Conservation (phyloP, 2,113 vertebrate species). For the Lota lota region DNA sequence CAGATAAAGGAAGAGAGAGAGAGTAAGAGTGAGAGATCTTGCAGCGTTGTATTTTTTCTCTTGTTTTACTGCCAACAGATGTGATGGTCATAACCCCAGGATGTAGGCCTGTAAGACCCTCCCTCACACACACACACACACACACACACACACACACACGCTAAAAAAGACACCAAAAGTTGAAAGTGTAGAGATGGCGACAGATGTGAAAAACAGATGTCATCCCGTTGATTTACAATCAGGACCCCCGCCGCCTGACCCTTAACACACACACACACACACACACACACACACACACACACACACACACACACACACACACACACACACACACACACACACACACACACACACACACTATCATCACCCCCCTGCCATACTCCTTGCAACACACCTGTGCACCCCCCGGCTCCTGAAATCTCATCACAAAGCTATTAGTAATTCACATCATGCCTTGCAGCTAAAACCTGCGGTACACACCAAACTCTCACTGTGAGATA, state of each 20-base stretch:
- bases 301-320: neutral
- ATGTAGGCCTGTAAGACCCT: slow-evolving; percentile 15
- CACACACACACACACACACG: neutral
- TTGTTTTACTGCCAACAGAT: slow-evolving; percentile 35
- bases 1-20: neutral
- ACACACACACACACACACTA: too few species aligned
- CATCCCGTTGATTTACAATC: neutral
- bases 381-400: slow-evolving; percentile 25
- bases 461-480: too few species aligned
- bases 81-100: slow-evolving; percentile 31
- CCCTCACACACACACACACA: neutral
- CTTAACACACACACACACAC: slow-evolving; percentile 8
- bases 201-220: slow-evolving; percentile 42
- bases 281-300: slow-evolving; percentile 7
- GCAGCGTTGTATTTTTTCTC: slow-evolving; percentile 10
- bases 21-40: slow-evolving; percentile 5
- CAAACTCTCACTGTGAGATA: too few species aligned
- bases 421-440: neutral
- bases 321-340: too few species aligned
- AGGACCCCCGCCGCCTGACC: too few species aligned
- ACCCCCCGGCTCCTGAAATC: neutral
- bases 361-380: too few species aligned
- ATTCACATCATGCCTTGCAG: too few species aligned
- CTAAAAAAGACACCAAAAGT: slow-evolving; percentile 19
- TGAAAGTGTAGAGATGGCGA: slow-evolving; percentile 21